phyloP scores from a whole-genome alignment of 1,140 invertebrate genomes.

The Phortica variegata region DNA sequence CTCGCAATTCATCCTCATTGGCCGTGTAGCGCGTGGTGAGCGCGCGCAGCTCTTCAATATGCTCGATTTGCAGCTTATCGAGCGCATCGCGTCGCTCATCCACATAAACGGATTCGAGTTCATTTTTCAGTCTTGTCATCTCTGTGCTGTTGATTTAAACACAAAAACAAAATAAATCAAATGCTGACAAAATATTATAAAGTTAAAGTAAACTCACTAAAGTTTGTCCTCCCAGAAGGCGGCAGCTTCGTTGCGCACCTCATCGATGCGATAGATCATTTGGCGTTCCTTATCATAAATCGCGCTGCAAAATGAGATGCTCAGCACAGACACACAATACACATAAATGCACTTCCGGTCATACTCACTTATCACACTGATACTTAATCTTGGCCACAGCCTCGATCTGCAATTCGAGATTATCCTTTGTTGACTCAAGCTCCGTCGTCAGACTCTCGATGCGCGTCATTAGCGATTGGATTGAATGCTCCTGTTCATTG shows the following conservation, averaged over 20 bases:
- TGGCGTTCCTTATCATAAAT: slow-evolving; percentile 61
- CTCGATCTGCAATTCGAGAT: slow-evolving; percentile 61
- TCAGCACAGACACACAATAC: neutral
- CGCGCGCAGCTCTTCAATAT: slow-evolving; percentile 59
- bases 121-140: slow-evolving; percentile 62
- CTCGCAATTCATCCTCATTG: slow-evolving; percentile 60
- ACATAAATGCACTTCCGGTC: too few relatives aligned
- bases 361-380: slow-evolving; percentile 54
- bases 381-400: slow-evolving; percentile 57
- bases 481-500: slow-evolving; percentile 62
- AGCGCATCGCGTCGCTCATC: slow-evolving; percentile 64
- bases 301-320: slow-evolving; percentile 36
- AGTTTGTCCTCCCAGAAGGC: slow-evolving; percentile 62
- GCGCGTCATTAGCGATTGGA: slow-evolving; percentile 61
- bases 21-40: slow-evolving; percentile 61
- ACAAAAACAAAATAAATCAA: neutral
- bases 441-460: slow-evolving; percentile 59
- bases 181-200: slow-evolving; percentile 19
- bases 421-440: slow-evolving; percentile 60
- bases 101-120: slow-evolving; percentile 63
- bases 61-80: slow-evolving; percentile 59
- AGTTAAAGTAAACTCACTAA: slow-evolving; percentile 53
- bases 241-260: slow-evolving; percentile 62
- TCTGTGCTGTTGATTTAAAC: slow-evolving; percentile 55
- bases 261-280: slow-evolving; percentile 60